Evolutionary conservation across 1,140 invertebrate genomes (phyloP).

Genomic region (Aphis craccivora): DNA sequence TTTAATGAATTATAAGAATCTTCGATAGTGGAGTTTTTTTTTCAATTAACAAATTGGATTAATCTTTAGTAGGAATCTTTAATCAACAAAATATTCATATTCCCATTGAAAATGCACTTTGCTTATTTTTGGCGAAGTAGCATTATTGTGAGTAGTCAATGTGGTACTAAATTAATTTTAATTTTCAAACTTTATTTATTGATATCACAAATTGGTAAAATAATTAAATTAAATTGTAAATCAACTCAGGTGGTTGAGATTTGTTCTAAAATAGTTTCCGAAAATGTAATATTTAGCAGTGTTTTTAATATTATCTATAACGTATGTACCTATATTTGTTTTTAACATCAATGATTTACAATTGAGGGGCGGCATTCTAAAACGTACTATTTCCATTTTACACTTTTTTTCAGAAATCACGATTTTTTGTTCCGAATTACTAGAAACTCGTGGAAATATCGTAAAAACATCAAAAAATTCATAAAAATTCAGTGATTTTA

Average conservation of each 20-base stretch:
- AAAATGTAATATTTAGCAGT: too few species aligned
- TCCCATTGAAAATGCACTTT: neutral
- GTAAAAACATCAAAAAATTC: too few species aligned
- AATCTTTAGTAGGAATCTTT: neutral
- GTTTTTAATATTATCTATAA: too few species aligned
- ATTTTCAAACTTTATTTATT: neutral
- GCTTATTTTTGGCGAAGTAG: neutral
- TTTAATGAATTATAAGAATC: neutral
- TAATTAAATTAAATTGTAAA: neutral
- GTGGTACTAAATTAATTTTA: neutral
- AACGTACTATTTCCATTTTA: too few species aligned
- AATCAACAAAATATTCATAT: neutral
- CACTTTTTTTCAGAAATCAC: too few species aligned
- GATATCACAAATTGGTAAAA: neutral
- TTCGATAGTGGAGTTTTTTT: neutral
- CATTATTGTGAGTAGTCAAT: neutral
- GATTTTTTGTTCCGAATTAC: too few species aligned
- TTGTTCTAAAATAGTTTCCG: neutral
- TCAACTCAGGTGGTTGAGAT: neutral
- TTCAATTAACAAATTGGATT: neutral
- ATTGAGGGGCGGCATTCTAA: too few species aligned
- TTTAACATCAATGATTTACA: neutral
- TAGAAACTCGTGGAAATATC: too few species aligned
- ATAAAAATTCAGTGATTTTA: too few species aligned
- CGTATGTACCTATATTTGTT: too few species aligned